phyloP scores from a whole-genome alignment of 2,888 invertebrate species.

The Isoperla grammatica region DNA sequence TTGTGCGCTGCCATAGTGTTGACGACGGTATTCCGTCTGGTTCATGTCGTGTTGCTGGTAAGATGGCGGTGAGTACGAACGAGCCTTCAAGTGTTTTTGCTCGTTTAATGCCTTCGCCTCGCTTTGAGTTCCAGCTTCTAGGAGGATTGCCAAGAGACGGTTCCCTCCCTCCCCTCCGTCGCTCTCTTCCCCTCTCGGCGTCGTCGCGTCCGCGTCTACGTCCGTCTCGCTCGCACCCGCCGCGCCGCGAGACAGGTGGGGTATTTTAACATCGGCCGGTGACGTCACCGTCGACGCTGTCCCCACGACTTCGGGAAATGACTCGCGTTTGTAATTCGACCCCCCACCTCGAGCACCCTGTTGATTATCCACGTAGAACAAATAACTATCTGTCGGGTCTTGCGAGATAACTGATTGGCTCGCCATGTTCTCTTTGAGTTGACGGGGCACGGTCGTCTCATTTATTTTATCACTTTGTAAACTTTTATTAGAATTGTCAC shows the following conservation, averaged over 20 bases:
- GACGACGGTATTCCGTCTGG: background rate
- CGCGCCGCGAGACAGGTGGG: too few species aligned
- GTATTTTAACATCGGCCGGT: background rate
- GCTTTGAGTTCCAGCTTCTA: background rate
- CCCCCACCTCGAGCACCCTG: background rate
- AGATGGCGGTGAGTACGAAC: background rate
- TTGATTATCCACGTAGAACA: too few species aligned
- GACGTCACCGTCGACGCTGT: conserved; percentile 4
- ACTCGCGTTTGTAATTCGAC: background rate
- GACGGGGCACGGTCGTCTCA: too few species aligned
- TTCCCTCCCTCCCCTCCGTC: background rate
- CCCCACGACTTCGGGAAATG: background rate
- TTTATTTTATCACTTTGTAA: too few species aligned
- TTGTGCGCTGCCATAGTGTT: too few species aligned
- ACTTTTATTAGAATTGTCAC: too few species aligned
- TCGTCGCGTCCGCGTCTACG: background rate
- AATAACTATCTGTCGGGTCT: too few species aligned
- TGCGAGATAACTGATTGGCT: too few species aligned
- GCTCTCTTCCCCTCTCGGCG: conserved; percentile 1
- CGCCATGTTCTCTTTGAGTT: too few species aligned
- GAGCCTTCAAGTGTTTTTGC: conserved; percentile 1
- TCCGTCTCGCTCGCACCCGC: too few species aligned
- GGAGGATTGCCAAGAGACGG: conserved; percentile 2
- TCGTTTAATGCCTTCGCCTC: background rate
- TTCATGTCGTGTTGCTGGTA: background rate